Percentiles rank a stretch among this genome's conserved stretches.
Evolutionary conservation across 2,113 vertebrate species (phyloP).

Genomic region (Dicerorhinus sumatrensis): DNA sequence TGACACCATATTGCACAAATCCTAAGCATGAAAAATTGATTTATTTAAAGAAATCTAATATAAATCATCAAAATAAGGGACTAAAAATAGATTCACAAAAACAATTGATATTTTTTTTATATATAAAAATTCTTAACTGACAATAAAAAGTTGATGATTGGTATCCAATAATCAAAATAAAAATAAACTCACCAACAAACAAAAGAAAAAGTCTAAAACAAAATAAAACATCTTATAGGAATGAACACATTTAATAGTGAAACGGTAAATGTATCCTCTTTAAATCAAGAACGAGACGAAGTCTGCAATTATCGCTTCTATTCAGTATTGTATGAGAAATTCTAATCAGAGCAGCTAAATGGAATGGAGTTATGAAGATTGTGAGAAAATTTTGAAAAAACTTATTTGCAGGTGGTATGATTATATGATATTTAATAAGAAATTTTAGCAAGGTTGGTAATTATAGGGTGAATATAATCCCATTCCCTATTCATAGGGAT

Average conservation of each 20-base stretch:
- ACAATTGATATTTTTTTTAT: background rate
- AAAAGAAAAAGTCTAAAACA: background rate
- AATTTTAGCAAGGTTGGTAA: background rate
- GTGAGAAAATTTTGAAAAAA: background rate
- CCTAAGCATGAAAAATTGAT: background rate
- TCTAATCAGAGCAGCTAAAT: background rate
- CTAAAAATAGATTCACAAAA: background rate
- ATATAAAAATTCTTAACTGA: background rate
- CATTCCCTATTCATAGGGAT: background rate
- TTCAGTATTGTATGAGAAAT: background rate
- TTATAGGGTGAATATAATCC: background rate
- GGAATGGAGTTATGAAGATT: background rate
- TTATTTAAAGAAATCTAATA: background rate
- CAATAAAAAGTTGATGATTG: background rate
- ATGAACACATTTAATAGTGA: background rate
- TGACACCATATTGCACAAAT: accelerated
- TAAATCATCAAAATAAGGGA: background rate
- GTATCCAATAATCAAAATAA: background rate
- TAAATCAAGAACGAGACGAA: background rate
- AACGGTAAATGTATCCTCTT: background rate
- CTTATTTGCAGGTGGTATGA: background rate
- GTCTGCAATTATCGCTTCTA: background rate
- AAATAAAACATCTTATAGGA: background rate
- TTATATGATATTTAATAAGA: background rate
- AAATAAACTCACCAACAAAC: background rate